Evolutionary conservation across 2,113 vertebrate genomes (phyloP).

Genomic region (Rhegmatorhina hoffmannsi): DNA sequence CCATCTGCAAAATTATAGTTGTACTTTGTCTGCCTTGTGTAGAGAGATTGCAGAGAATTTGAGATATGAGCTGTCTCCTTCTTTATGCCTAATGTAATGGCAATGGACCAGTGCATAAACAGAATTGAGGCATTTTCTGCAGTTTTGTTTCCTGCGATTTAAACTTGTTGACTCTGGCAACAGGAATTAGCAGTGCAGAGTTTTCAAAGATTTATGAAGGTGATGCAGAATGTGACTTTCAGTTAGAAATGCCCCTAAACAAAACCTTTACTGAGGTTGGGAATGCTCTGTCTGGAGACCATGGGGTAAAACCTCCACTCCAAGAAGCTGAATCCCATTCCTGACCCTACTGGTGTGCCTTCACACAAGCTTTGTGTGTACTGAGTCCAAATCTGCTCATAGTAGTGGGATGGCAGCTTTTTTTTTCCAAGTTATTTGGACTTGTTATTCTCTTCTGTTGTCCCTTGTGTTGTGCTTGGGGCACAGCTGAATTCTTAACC

Average conservation of each 20-base stretch:
- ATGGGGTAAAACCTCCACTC: background rate
- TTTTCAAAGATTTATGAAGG: background rate
- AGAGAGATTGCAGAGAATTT: background rate
- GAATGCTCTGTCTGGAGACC: background rate
- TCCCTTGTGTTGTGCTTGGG: background rate
- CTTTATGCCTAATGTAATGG: background rate
- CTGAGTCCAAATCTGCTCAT: background rate
- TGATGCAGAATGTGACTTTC: background rate
- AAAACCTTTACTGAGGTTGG: background rate
- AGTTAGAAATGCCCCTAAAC: background rate
- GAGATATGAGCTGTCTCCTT: background rate
- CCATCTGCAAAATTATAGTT: constrained; percentile 40
- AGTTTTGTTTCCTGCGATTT: background rate
- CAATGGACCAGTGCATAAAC: background rate
- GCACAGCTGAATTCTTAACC: background rate
- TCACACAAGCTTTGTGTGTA: background rate
- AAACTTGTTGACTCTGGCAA: background rate
- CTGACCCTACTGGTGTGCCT: background rate
- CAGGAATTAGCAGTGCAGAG: background rate
- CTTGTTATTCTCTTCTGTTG: background rate
- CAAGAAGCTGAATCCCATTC: background rate
- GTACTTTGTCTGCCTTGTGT: background rate
- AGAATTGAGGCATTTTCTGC: background rate
- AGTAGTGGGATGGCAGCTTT: background rate
- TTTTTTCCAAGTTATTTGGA: background rate